Evolutionary conservation across 2,797 vertebrate species (phyloP).

Genomic region (Caiman crocodilus): DNA sequence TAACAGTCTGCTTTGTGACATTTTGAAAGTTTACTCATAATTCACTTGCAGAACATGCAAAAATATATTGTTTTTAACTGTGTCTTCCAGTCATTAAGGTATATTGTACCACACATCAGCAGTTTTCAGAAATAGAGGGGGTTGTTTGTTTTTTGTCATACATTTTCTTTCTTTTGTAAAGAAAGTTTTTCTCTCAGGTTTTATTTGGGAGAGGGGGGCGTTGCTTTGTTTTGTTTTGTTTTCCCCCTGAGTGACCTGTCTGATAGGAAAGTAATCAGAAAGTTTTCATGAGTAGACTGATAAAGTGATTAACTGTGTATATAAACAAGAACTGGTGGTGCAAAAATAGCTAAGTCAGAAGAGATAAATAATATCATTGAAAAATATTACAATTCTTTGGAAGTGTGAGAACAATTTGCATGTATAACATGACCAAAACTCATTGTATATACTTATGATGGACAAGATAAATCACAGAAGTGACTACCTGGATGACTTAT

Average conservation of each 20-base stretch:
- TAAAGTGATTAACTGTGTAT: neutral
- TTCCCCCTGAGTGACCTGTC: neutral
- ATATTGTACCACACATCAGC: neutral
- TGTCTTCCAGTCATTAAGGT: constrained; percentile 34
- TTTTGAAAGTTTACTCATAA: constrained; percentile 81
- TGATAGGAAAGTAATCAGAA: neutral
- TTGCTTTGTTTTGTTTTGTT: neutral
- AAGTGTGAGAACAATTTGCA: neutral
- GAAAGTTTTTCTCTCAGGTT: neutral
- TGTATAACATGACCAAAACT: neutral
- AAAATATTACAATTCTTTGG: neutral
- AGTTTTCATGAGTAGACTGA: neutral
- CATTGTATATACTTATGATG: neutral
- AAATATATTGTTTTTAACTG: constrained; percentile 12
- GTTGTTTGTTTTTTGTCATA: neutral
- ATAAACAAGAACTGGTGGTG: neutral
- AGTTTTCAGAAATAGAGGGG: neutral
- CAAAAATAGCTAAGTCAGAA: neutral
- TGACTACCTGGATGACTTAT: neutral
- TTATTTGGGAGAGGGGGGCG: no score
- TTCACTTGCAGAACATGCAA: constrained; percentile 72
- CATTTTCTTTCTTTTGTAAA: neutral
- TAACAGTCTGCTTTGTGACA: constrained; percentile 79
- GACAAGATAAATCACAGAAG: neutral
- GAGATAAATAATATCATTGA: neutral